Base-by-base conservation (phyloP, 2,888 invertebrate species). In the Camponotus fellah region DNA sequence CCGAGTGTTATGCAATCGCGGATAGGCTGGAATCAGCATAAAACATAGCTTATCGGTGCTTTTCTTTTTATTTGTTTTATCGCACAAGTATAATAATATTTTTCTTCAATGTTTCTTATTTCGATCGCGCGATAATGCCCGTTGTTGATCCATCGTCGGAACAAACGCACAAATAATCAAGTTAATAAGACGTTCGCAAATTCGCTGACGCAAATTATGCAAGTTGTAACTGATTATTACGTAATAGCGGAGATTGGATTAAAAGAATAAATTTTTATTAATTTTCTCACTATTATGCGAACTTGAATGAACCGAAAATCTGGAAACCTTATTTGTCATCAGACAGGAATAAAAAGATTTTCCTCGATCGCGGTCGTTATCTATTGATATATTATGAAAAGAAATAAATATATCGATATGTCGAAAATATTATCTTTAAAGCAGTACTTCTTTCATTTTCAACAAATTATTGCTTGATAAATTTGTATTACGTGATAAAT, bases 51-150 rank as follows among this genome's bases (percentile, higher is more conserved):
- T 88, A 89, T 89, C 86, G 74, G 14, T 3, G 60, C 64, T 82
- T 6, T 85, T 88, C 85, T 87, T 87, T 89, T 86, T 86, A 84
- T 32, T 84, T 75, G 49, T 77, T 89, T 85, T 87, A 85, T 88
- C 85, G 82, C 82, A 76, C 37, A 26, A 85, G 85, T 76, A 62
- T 34, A 32, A 68, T 77, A 84, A 85, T 87, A 89, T 87, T 89
- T 85, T 85, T 84, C 69, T 75, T 40, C 66, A 76, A 64, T 80
- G 68, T 88, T 88, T 83, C 46, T 53, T 66, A 56, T 34, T 17
- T n/a, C 82, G 77, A 85, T 88, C 85, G n/a, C 53, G 3, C 53
- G 86, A 89, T 86, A 89, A 49, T 74, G 34, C 60, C 53, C 65
- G 37, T 17, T 46, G 14, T 43, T 56, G 34, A 62, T 62, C 69